A percentile compares a stretch with the other conserved stretches of the same genome.
Evolutionary conservation across 2,113 vertebrate genomes (phyloP).

Genomic region (Calyptomena viridis): DNA sequence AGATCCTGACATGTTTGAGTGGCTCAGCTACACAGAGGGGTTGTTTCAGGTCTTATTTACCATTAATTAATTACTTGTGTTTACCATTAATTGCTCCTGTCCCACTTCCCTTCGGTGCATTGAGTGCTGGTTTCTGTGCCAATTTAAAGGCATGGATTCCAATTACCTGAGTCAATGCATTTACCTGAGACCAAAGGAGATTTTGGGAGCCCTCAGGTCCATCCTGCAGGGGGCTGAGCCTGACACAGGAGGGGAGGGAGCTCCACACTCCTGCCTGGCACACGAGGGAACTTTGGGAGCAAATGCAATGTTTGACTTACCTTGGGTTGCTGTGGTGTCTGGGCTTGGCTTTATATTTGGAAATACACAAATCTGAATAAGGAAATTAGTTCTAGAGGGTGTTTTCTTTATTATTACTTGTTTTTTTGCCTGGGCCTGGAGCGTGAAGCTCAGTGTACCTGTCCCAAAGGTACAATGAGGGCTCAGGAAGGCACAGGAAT

Average conservation of each 20-base stretch:
- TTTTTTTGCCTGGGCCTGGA: neutral
- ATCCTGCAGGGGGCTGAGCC: neutral
- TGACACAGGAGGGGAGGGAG: accelerated
- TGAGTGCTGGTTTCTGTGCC: neutral
- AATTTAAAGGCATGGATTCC: neutral
- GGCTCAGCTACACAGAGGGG: neutral
- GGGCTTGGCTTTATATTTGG: neutral
- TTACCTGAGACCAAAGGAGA: neutral
- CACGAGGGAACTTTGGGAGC: neutral
- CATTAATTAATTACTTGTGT: neutral
- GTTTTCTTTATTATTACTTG: neutral
- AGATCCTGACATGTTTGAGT: neutral
- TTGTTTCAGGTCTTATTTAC: neutral
- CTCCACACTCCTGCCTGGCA: neutral
- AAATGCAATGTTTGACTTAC: neutral
- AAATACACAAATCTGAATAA: neutral
- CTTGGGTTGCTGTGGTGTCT: neutral
- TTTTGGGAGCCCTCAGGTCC: neutral
- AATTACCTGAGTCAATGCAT: neutral
- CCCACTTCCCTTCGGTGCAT: neutral
- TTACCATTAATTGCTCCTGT: neutral
- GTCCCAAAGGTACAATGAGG: neutral
- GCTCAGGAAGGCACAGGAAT: neutral
- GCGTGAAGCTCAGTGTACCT: neutral
- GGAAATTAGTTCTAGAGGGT: neutral